Conservation (phyloP, 2,797 vertebrate genomes). For the Momotus momota region DNA sequence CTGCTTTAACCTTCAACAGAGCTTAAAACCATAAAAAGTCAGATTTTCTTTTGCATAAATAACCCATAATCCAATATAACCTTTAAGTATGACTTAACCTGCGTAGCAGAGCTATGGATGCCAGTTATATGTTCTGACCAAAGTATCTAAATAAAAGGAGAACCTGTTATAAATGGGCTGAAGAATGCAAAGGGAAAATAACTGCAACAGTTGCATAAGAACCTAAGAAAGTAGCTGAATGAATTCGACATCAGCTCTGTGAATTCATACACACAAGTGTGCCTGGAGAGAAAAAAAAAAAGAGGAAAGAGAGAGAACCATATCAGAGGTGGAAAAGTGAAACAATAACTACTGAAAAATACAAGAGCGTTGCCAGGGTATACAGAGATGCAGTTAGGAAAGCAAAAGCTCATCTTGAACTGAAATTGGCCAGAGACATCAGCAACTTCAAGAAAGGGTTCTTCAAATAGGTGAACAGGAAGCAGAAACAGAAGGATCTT, state of each 20-base stretch:
- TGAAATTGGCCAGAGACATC: too few relatives aligned
- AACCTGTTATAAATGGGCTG: neutral
- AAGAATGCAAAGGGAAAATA: neutral
- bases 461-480: too few relatives aligned
- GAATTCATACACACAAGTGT: neutral
- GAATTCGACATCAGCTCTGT: neutral
- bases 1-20: neutral
- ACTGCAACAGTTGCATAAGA: neutral
- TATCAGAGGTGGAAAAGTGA: too few relatives aligned
- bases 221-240: neutral
- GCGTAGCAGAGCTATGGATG: neutral
- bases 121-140: neutral
- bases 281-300: neutral
- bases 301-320: neutral
- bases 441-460: too few relatives aligned
- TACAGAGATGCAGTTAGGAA: too few relatives aligned
- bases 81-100: neutral
- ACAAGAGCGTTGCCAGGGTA: too few relatives aligned
- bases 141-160: neutral
- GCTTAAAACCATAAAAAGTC: conserved; percentile 1
- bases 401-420: too few relatives aligned
- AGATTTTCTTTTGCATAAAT: neutral
- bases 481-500: too few relatives aligned
- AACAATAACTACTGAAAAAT: too few relatives aligned
- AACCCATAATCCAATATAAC: neutral